Base-by-base conservation (phyloP, 2,888 invertebrate genomes). In the Lobophora halterata region DNA sequence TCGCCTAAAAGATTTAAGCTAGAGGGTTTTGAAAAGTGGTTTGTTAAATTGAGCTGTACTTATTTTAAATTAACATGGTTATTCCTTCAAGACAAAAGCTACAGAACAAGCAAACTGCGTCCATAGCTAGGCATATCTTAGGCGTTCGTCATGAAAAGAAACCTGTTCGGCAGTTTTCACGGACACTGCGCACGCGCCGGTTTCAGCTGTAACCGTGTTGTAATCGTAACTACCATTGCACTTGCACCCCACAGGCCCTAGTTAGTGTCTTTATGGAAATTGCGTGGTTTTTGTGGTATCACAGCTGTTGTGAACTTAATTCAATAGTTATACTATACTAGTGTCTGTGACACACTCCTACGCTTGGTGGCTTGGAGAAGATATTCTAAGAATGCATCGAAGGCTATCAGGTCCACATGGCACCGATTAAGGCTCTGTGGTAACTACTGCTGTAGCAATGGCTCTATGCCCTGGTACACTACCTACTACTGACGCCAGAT, bases 121-220 rank as follows among this genome's bases (percentile, higher is more conserved):
- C n/a, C n/a, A n/a, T n/a, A n/a, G n/a, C 9, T 20, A 27, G 8
- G 10, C 25, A 25, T 19, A 24, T 30, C 24, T 14, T 5, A 5
- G 28, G 17, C 13, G 26, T 39, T 40, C 32, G 36, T 35, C 32
- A 36, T 38, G 18, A 36, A 43, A 44, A 49, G 52, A 58, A 55
- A 51, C 50, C 46, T 45, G 40, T 46, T 43, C 40, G 44, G 38
- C 48, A 42, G 49, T 54, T 53, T 58, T 54, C 57, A 60, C 49
- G 53, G 53, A 36, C 31, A 48, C 49, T 57, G 64, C 48, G 58
- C 55, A 29, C 39, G 50, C 53, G 55, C 52, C 50, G 46, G 55
- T 51, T 54, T 49, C 56, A 49, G 38, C 42, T 34, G 44, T 26
- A 42, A 43, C 37, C 38, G 17, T 23, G 5, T 25, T n/a, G 23